Evolutionary conservation across 2,888 invertebrate species (phyloP).

Genomic region (Crioceris asparagi): DNA sequence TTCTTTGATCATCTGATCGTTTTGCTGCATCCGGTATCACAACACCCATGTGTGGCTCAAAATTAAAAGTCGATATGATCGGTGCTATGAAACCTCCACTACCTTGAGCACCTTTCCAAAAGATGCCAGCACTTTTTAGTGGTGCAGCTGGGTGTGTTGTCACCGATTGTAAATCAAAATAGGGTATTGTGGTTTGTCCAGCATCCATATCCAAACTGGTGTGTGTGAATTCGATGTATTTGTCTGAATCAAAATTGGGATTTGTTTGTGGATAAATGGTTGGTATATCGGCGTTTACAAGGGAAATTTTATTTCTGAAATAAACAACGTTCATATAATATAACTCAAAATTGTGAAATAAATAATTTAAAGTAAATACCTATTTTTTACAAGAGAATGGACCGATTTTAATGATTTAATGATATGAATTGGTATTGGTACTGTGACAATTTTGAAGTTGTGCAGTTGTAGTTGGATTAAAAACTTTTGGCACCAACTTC

Average conservation of each 20-base stretch:
- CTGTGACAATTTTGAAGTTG: too few relatives aligned
- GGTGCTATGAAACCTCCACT: slow-evolving; percentile 69
- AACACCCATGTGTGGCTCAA: slow-evolving; percentile 49
- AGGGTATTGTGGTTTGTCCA: slow-evolving; percentile 73
- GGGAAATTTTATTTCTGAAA: slow-evolving; percentile 44
- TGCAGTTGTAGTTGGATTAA: too few relatives aligned
- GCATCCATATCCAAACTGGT: slow-evolving; percentile 61
- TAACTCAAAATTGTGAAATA: neutral
- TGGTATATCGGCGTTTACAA: slow-evolving; percentile 55
- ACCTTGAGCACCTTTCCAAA: slow-evolving; percentile 56
- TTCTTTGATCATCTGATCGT: too few relatives aligned
- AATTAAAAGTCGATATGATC: slow-evolving; percentile 66
- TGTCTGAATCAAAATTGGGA: slow-evolving; percentile 31
- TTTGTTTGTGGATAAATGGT: slow-evolving; percentile 38
- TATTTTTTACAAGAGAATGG: too few relatives aligned
- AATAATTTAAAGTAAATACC: too few relatives aligned
- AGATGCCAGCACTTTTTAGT: slow-evolving; percentile 62
- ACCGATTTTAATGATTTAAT: too few relatives aligned
- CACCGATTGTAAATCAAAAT: slow-evolving; percentile 65
- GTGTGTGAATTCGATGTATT: slow-evolving; percentile 42
- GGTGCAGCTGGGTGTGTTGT: slow-evolving; percentile 54
- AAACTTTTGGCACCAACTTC: too few relatives aligned
- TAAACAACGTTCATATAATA: slow-evolving; percentile 2
- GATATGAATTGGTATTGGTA: too few relatives aligned
- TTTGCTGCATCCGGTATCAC: slow-evolving; percentile 28